Conservation (phyloP, 2,888 invertebrate species). For the Morpho helenor region DNA sequence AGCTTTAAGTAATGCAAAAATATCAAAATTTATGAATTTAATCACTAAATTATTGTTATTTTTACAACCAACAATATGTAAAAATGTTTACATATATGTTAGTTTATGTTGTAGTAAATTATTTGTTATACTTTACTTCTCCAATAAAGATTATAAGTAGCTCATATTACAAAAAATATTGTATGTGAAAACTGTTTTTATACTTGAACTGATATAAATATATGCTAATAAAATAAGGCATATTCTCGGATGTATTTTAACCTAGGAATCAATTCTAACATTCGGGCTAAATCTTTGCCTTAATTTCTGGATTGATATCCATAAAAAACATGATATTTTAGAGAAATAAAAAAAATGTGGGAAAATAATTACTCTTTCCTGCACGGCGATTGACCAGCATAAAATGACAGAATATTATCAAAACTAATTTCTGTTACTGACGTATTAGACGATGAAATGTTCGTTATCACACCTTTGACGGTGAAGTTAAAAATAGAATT, state of each 20-base stretch:
- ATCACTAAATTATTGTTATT: too few relatives aligned
- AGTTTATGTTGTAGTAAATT: too few relatives aligned
- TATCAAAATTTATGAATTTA: too few relatives aligned
- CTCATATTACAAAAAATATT: too few relatives aligned
- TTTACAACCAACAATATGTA: too few relatives aligned
- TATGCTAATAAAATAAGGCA: background rate
- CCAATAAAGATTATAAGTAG: too few relatives aligned
- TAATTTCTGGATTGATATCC: conserved; percentile 14
- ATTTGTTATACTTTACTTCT: too few relatives aligned
- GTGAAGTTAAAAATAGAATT: background rate
- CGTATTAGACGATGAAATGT: background rate
- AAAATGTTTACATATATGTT: too few relatives aligned
- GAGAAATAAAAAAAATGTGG: background rate
- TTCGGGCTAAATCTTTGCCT: conserved; percentile 18
- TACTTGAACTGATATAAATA: too few relatives aligned
- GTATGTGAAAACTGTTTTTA: too few relatives aligned
- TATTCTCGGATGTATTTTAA: conserved; percentile 15
- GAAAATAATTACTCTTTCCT: conserved; percentile 6
- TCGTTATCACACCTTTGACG: background rate
- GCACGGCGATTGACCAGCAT: conserved; percentile 3
- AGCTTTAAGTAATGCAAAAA: too few relatives aligned
- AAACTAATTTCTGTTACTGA: background rate
- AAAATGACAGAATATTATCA: conserved; percentile 2
- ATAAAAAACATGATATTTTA: background rate
- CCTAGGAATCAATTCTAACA: conserved; percentile 9